phyloP scores from a whole-genome alignment of 2,797 vertebrate genomes.

The Anguilla pacifica region DNA sequence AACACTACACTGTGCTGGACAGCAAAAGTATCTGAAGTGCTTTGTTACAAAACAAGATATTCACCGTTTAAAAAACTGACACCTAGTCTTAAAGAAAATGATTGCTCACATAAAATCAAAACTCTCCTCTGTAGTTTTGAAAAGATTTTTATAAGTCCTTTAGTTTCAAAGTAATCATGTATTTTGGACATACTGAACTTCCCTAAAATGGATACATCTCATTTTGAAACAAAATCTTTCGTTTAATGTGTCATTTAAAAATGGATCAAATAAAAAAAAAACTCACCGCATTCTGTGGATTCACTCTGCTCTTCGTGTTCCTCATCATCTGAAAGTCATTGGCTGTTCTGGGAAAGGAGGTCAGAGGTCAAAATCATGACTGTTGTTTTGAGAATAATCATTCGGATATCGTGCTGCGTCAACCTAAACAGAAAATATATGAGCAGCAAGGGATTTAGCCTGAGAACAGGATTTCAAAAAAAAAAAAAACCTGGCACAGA shows the following conservation, averaged over 20 bases:
- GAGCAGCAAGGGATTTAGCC: neutral
- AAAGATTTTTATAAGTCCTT: no score
- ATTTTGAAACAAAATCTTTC: neutral
- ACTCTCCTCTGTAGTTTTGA: no score
- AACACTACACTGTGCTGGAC: neutral
- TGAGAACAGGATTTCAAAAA: neutral
- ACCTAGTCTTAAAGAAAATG: neutral
- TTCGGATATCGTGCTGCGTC: neutral
- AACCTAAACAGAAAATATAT: neutral
- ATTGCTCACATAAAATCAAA: no score
- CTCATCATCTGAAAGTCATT: conserved; percentile 93
- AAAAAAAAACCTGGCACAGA: neutral
- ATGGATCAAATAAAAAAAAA: no score
- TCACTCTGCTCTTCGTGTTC: conserved; percentile 88
- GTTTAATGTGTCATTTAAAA: neutral
- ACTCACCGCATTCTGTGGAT: conserved; percentile 85
- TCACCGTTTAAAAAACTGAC: no score
- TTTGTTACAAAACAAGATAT: neutral
- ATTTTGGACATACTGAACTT: no score
- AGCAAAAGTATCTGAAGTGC: neutral
- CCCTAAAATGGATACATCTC: neutral
- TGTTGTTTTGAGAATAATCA: conserved; percentile 1
- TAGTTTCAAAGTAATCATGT: no score
- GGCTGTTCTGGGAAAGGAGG: conserved; percentile 71
- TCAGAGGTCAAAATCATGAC: conserved; percentile 30